Base-by-base conservation (phyloP, 1,140 invertebrate genomes). In the Megathymus violae region DNA sequence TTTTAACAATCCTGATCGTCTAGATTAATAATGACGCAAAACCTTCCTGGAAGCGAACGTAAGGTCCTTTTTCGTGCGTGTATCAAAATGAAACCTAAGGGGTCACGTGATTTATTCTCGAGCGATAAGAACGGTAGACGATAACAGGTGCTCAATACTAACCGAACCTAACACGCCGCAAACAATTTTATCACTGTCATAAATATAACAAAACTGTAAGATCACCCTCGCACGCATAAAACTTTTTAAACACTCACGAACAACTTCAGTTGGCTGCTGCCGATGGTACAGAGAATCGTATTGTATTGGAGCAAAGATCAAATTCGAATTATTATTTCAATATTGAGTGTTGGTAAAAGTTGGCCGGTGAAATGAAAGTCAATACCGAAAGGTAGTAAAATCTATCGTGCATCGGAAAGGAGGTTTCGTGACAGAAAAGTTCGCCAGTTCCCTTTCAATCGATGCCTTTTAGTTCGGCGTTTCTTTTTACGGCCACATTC, bases 361-460 rank as follows among this genome's bases (percentile, higher is more conserved):
- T 69, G 59, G 70, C 62, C 43, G 56, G 56, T 52, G 67, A 64
- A 64, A 71, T 58, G 69, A 69, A 64, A 71, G 67, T 69, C 81
- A 65, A 78, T 80, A 82, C 67, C 63, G 64, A 82, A 71, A 64
- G 61, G 71, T 67, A 71, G 74, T 84, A 81, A 82, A 87, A 85
- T 82, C 80, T 87, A 89, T 86, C 81, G 84, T 87, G 84, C 80
- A 85, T 85, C 65, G 73, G 74, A 71, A 75, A 68, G 51, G 60
- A 73, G 70, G 74, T 85, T 81, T 86, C 86, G 86, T 89, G 86
- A 85, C 83, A 78, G 61, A 75, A 76, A 82, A 85, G 68, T 89
- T 85, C 67, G 79, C 77, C 64, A 77, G 75, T 78, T 83, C 69
- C 62, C 69, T 79, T 82, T 81, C 86, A 86, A 89, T 89, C 86